Base-by-base conservation (phyloP, 2,888 invertebrate genomes). In the Drymonia ruficornis region DNA sequence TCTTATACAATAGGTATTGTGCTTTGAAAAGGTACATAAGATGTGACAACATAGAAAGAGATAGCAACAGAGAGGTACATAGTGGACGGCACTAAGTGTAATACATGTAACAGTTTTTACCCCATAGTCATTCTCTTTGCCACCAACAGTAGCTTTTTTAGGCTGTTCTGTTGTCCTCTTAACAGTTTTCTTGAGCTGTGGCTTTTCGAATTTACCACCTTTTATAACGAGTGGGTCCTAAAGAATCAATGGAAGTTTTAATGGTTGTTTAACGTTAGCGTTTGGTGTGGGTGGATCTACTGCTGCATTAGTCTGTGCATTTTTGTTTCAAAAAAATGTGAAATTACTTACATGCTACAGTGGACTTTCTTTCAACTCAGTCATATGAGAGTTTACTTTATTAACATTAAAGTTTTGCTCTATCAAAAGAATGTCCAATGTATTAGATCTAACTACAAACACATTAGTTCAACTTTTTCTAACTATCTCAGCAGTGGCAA, bases 131-230 rank as follows among this genome's bases (percentile, higher is more conserved):
- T 65, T 78, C 63, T 80, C 78, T 70, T 72, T 78, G 62, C 70
- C 68, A 65, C 72, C 81, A 64, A 77, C 59, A 55, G 72, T 76
- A 62, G 86, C 84, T 67, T 81, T 86, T 81, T 90, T 88, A 62
- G 87, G 81, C 72, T 86, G 81, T 63, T 87, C 87, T 68, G 80
- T 76, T 55, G 81, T 74, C 78, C 85, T 89, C 87, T 84, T 91
- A 63, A 78, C 78, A 68, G 81, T 86, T 90, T 88, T 93, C 89
- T 90, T 93, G 68, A 91, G 89, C 66, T 89, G 84, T 64, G 92
- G 92, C 61, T 82, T 84, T 82, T 91, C 89, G 62, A 92, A 91
- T 86, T 83, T 92, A 83, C 91, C 91, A 74, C 82, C 90, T 74
- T 87, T 87, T 75, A 87, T 86, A 69, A 82, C 70, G 78, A 91